Evolutionary conservation across 2,113 vertebrate species (phyloP), one percentile per base, ranked within the genome.

Genomic region (Passer montanus): DNA sequence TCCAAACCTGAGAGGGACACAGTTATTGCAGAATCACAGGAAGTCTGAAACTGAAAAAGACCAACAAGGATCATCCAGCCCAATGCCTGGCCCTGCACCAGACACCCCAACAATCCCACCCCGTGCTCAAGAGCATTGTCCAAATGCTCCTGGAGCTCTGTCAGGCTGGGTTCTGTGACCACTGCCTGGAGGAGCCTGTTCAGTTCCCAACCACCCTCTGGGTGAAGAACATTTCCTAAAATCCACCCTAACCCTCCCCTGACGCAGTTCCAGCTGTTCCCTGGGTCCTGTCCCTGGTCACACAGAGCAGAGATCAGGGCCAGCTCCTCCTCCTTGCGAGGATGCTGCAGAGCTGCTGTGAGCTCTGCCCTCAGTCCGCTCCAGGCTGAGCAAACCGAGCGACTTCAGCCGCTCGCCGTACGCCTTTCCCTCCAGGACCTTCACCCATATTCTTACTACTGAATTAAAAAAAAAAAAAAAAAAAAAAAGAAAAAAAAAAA

Each of bases 121-220:
- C 7, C 7, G n/a, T 68, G 30, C 30, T 24, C 1, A 12, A 17
- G 33, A 53, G 11, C 1, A 0, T 18, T 68, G 30, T 31, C n/a
- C 62, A 18, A 22, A 41, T 1, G 0, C 16, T 39, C 7, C 24
- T 13, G 5, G 55, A 35, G 21, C 41, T 69, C 55, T 31, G 41
- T 2, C 47, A 60, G 41, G 9, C n/a, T n/a, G 4, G 4, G 19
- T 6, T n/a, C 39, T 7, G 16, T 46, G 62, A 6, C 53, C 28
- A 26, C 3, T 43, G 21, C 14, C 35, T 14, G 0, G 31, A 13
- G 9, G 28, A 75, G 33, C 60, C 33, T 11, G 52, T 11, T 20
- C 37, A 59, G 28, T 39, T 39, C 44, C 8, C 19, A 1, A 37
- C 3, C 46, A 67, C 53, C 9, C 20, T 53, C 9, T 21, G 23